phyloP scores from a whole-genome alignment of 2,797 vertebrate genomes.

The Hylomyscus alleni region DNA sequence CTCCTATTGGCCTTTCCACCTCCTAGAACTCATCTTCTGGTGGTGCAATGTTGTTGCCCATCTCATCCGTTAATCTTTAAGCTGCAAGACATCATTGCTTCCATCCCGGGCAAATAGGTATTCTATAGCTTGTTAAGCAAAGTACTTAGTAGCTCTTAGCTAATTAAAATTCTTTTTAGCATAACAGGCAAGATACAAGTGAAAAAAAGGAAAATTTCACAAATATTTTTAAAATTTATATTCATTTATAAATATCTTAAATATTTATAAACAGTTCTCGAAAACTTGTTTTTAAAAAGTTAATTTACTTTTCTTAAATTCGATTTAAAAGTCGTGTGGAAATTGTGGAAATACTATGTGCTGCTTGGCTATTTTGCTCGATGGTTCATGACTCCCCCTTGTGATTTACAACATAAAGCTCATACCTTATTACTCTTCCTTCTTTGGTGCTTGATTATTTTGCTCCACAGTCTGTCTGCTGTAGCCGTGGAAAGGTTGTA shows the following conservation, averaged over 20 bases:
- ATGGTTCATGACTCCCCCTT: neutral
- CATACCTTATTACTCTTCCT: slow-evolving; percentile 24
- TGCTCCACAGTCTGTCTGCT: neutral
- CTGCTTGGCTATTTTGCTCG: neutral
- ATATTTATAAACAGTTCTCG: neutral
- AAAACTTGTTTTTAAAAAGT: neutral
- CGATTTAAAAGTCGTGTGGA: neutral
- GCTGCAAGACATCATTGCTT: neutral
- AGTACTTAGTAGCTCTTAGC: neutral
- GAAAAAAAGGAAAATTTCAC: neutral
- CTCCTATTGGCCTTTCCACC: neutral
- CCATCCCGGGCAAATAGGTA: neutral
- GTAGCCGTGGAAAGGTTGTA: neutral
- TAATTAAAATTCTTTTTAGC: slow-evolving; percentile 12
- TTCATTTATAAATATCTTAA: neutral
- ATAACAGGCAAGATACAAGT: neutral
- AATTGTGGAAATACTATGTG: neutral
- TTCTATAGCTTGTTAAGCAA: neutral
- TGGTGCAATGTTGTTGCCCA: too few relatives aligned
- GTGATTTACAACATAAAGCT: neutral
- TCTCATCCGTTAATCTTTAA: neutral
- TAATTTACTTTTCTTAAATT: neutral
- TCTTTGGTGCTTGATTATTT: slow-evolving; percentile 55
- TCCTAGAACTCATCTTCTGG: neutral
- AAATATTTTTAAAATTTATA: neutral